Conservation (phyloP, 2,797 vertebrate genomes). For the Pangasius larnaudii region DNA sequence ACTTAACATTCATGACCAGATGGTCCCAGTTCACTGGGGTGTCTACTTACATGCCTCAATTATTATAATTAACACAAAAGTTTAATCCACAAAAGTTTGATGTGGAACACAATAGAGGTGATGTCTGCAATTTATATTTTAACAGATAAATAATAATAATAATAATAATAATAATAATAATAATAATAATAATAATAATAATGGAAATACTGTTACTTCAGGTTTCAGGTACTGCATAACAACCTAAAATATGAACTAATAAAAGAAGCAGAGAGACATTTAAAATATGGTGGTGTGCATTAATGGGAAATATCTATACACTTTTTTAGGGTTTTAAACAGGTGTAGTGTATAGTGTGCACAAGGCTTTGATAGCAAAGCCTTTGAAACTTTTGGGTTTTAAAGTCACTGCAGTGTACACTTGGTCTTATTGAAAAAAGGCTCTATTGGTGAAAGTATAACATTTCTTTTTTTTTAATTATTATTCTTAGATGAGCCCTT, state of each 20-base stretch:
- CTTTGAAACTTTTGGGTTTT: neutral
- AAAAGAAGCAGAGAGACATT: neutral
- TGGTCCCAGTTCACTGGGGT: neutral
- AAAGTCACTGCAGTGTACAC: neutral
- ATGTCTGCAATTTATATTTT: neutral
- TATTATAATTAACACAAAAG: slow-evolving; percentile 1
- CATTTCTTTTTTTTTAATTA: neutral
- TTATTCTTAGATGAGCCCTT: neutral
- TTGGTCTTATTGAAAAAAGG: neutral
- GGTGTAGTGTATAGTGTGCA: neutral
- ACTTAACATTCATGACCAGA: slow-evolving; percentile 20
- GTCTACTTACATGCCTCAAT: slow-evolving; percentile 8
- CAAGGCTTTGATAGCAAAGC: neutral
- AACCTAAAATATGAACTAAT: neutral
- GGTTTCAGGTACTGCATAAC: neutral
- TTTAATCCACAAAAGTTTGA: neutral
- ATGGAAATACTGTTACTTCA: neutral
- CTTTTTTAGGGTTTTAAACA: neutral
- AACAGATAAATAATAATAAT: neutral
- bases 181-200: no score
- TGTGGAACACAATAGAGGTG: neutral
- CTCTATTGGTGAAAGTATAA: neutral
- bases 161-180: no score
- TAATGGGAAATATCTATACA: neutral
- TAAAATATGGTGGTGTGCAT: neutral